These are phyloP conservation scores for Drosophila nr. fundita DNA, from an alignment of 2,888 invertebrate species.

Conservation along the genomic window DNA sequence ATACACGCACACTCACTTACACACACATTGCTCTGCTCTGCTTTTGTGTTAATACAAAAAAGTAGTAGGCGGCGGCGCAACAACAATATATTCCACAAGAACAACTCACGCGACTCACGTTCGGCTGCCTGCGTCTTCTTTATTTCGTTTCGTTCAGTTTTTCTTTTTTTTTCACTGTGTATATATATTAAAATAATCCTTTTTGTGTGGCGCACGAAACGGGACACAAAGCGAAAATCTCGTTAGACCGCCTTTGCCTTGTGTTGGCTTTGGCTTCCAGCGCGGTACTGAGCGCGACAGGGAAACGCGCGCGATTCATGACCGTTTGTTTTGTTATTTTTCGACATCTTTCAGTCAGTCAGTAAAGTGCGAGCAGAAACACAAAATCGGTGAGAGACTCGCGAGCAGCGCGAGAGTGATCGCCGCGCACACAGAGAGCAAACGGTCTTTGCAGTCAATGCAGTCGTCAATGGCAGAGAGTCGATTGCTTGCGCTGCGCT, in stretches of 20 bases:
- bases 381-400: background rate
- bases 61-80: constrained; percentile 48
- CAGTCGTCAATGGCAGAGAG: background rate
- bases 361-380: constrained; percentile 3
- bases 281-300: constrained; percentile 35
- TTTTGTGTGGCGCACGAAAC: constrained; percentile 19
- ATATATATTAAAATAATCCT: constrained; percentile 48
- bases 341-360: constrained; percentile 12
- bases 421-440: background rate
- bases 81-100: constrained; percentile 27
- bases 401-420: constrained; percentile 12
- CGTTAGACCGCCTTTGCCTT: constrained; percentile 51
- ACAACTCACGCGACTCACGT: constrained; percentile 42
- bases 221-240: constrained; percentile 29
- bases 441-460: background rate
- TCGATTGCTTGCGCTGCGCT: background rate
- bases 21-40: constrained; percentile 20
- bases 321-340: constrained; percentile 27
- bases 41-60: constrained; percentile 43
- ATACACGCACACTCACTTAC: constrained; percentile 21
- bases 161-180: background rate
- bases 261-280: constrained; percentile 49
- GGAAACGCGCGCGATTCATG: constrained; percentile 27
- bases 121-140: constrained; percentile 30
- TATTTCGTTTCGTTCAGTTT: constrained; percentile 31